phyloP scores from a whole-genome alignment of 1,140 invertebrate species.

The Drosophila trapezifrons region DNA sequence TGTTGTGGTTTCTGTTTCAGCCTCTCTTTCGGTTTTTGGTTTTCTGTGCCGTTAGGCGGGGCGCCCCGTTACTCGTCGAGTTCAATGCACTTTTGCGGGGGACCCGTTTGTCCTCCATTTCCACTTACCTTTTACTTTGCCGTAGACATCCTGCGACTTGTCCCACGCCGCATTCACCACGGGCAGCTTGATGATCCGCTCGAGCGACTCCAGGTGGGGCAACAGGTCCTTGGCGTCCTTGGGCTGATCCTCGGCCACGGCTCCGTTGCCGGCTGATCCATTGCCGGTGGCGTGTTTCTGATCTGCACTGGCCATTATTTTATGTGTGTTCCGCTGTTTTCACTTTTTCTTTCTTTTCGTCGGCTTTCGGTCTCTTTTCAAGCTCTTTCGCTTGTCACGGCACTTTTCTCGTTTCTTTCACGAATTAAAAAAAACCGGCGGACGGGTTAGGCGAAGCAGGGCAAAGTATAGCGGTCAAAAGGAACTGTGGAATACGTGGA shows the following conservation, averaged over 20 bases:
- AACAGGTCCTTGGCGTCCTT: constrained; percentile 83
- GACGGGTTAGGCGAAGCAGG: constrained; percentile 8
- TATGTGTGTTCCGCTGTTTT: constrained; percentile 35
- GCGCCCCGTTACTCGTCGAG: constrained; percentile 54
- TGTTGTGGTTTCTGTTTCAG: constrained; percentile 27
- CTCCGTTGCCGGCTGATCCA: constrained; percentile 43
- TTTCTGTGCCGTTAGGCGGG: constrained; percentile 33
- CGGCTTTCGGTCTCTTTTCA: constrained; percentile 28
- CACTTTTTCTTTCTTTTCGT: constrained; percentile 43
- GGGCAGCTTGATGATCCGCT: constrained; percentile 86
- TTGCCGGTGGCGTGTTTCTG: constrained; percentile 70
- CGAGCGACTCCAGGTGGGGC: constrained; percentile 86
- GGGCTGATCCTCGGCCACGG: constrained; percentile 41
- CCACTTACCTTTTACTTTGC: constrained; percentile 85
- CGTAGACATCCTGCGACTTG: constrained; percentile 86
- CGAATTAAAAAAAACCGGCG: constrained; percentile 67
- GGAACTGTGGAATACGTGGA: neutral
- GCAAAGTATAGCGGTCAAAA: constrained; percentile 13
- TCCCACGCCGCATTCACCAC: constrained; percentile 85
- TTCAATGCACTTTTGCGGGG: constrained; percentile 59
- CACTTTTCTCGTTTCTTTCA: constrained; percentile 63
- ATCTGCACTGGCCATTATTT: constrained; percentile 67
- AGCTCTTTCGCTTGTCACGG: constrained; percentile 61
- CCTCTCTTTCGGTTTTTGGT: constrained; percentile 23
- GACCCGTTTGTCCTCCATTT: constrained; percentile 12